Evolutionary conservation across 2,888 invertebrate genomes (phyloP).

Genomic region (Diplazon laetatorius): DNA sequence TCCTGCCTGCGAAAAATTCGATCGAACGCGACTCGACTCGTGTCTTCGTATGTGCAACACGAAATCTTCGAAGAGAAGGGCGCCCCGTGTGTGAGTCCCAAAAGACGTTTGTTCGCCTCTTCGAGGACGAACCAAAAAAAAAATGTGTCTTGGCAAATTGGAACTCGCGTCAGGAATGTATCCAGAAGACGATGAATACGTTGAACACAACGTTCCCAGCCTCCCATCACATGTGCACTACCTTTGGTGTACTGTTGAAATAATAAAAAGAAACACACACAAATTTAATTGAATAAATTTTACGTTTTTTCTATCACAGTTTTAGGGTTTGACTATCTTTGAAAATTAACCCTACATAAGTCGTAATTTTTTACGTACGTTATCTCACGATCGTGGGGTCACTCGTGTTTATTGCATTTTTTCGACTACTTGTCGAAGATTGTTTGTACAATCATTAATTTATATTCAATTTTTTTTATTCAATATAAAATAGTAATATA

Average conservation of each 20-base stretch:
- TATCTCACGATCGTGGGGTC: too few relatives aligned
- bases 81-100: conserved; percentile 9
- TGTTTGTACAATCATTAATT: too few relatives aligned
- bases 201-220: conserved; percentile 65
- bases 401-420: too few relatives aligned
- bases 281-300: too few relatives aligned
- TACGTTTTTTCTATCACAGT: too few relatives aligned
- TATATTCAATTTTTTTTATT: too few relatives aligned
- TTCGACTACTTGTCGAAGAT: too few relatives aligned
- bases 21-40: conserved; percentile 10
- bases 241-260: conserved; percentile 79
- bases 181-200: conserved; percentile 71
- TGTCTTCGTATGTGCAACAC: conserved; percentile 13
- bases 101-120: conserved; percentile 12
- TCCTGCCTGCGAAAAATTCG: conserved; percentile 40
- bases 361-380: too few relatives aligned
- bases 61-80: not conserved
- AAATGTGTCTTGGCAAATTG: conserved; percentile 75
- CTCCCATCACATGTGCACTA: conserved; percentile 81
- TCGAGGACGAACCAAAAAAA: conserved; percentile 27
- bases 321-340: too few relatives aligned
- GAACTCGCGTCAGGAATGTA: conserved; percentile 77
- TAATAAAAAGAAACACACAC: conserved; percentile 3
- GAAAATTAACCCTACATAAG: too few relatives aligned
- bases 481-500: too few relatives aligned